Conservation (phyloP, 2,113 vertebrate species). For the Nymphicus hollandicus region DNA sequence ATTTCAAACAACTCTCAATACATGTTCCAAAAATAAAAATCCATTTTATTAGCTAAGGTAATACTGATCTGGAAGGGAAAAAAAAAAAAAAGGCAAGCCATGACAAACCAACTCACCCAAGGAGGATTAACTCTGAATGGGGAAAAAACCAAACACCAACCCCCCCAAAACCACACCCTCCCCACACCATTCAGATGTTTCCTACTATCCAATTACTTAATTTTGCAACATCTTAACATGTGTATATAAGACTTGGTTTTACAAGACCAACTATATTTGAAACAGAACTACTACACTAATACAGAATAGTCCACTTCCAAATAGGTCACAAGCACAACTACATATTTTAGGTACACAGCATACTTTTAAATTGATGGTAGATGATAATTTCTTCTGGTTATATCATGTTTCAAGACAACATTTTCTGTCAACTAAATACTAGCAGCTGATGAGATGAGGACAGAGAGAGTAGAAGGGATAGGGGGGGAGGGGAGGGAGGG, state of each 20-base stretch:
- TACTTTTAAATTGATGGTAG: not conserved
- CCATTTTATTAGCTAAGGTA: not conserved
- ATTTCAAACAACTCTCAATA: not conserved
- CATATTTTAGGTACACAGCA: not conserved
- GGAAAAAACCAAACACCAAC: not conserved
- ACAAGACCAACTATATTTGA: not conserved
- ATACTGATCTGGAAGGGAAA: not conserved
- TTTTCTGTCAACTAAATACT: not conserved
- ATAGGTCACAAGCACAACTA: not conserved
- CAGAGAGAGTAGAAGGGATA: rapidly evolving
- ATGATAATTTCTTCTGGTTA: too few relatives aligned
- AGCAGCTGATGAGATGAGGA: not conserved
- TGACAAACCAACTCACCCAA: not conserved
- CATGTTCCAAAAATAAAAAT: not conserved
- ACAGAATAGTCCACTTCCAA: not conserved
- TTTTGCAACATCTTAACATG: not conserved
- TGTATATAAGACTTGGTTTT: not conserved
- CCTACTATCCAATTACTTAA: not conserved
- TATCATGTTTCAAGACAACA: not conserved
- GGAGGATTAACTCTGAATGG: not conserved
- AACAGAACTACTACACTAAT: not conserved
- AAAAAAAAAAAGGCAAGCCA: not conserved
- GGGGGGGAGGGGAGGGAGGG: not conserved
- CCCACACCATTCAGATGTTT: not conserved
- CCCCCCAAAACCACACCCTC: not conserved